Conservation (phyloP, 2,797 vertebrate genomes). For the Poeciliopsis gracilis region DNA sequence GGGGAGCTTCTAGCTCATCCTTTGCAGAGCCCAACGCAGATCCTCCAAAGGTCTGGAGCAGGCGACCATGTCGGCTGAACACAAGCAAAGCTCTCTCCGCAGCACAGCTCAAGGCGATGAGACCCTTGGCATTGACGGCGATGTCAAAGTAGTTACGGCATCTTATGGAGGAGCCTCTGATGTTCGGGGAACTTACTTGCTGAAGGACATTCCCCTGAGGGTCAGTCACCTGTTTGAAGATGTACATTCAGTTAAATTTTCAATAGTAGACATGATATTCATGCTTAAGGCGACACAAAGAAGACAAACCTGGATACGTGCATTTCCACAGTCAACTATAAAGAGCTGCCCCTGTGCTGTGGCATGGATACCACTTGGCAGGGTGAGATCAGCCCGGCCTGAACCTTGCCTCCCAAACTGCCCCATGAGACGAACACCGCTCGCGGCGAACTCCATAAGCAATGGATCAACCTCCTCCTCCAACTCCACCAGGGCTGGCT, state of each 20-base stretch:
- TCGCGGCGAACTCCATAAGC: constrained; percentile 26
- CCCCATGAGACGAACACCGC: constrained; percentile 62
- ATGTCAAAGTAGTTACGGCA: constrained; percentile 85
- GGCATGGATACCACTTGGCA: constrained; percentile 83
- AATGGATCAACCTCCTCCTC: constrained; percentile 65
- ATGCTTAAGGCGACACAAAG: background rate
- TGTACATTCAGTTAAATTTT: constrained; percentile 21
- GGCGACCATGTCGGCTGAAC: constrained; percentile 81
- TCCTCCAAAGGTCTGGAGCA: constrained; percentile 82
- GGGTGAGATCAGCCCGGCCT: constrained; percentile 80
- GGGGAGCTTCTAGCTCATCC: constrained; percentile 82
- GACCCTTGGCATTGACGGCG: constrained; percentile 81
- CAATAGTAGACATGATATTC: background rate
- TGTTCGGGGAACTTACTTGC: constrained; percentile 74
- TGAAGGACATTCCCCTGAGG: constrained; percentile 78
- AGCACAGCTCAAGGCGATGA: constrained; percentile 83
- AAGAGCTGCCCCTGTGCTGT: constrained; percentile 81
- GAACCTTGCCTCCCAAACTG: constrained; percentile 86
- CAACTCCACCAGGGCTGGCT: constrained; percentile 58
- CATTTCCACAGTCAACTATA: constrained; percentile 85
- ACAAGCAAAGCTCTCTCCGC: constrained; percentile 80
- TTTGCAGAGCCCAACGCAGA: constrained; percentile 59
- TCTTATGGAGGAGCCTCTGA: constrained; percentile 61
- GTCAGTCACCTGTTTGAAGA: constrained; percentile 76
- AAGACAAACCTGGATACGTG: constrained; percentile 79